Percentiles rank a stretch among this genome's conserved stretches.
Conservation (phyloP, 2,113 vertebrate genomes). For the Malurus cyaneus region DNA sequence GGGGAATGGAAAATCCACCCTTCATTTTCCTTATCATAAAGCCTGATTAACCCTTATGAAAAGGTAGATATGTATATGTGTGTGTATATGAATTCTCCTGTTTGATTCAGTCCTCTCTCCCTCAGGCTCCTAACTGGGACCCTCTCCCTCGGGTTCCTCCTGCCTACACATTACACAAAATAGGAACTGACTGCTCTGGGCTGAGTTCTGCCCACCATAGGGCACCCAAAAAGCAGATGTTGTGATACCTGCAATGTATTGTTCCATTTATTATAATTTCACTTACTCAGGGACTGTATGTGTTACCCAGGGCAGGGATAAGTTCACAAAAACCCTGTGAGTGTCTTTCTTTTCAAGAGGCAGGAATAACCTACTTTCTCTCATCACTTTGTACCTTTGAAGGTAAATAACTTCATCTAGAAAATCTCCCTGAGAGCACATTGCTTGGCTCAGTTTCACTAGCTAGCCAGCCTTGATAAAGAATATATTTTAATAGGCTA, state of each 20-base stretch:
- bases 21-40: neutral
- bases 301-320: neutral
- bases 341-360: neutral
- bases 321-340: neutral
- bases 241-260: neutral
- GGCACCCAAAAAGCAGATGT: neutral
- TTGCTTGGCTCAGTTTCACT: neutral
- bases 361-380: neutral
- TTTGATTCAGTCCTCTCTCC: neutral
- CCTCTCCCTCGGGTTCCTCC: neutral
- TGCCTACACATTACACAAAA: neutral
- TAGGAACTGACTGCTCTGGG: neutral
- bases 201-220: neutral
- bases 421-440: neutral
- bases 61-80: neutral
- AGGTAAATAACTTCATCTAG: neutral
- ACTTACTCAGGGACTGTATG: neutral
- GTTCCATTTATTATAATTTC: neutral
- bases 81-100: neutral
- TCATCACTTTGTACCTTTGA: neutral
- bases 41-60: neutral
- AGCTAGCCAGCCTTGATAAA: neutral
- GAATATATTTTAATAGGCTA: conserved; percentile 2
- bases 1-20: neutral
- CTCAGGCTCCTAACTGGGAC: neutral